phyloP scores from a whole-genome alignment of 1,140 invertebrate genomes.

The Mercenaria mercenaria region DNA sequence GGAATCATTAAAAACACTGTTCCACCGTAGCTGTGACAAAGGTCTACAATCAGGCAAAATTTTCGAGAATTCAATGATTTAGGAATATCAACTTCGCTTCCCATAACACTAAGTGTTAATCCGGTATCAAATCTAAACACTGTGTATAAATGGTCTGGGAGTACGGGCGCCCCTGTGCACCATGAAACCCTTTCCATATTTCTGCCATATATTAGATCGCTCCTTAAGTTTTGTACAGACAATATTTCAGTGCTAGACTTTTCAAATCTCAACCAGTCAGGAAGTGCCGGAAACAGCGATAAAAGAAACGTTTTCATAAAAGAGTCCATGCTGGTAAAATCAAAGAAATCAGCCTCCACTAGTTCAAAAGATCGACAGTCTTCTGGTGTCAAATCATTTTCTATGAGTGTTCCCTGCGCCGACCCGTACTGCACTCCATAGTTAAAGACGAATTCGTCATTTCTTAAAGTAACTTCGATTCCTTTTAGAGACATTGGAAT shows the following conservation, averaged over 20 bases:
- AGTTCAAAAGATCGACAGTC: conserved; percentile 23
- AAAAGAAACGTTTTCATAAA: conserved; percentile 22
- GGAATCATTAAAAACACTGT: conserved; percentile 50
- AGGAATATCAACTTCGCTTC: background rate
- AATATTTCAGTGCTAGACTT: background rate
- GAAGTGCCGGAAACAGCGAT: background rate
- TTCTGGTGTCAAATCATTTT: background rate
- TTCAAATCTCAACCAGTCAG: conserved; percentile 19
- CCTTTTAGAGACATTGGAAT: conserved; percentile 32
- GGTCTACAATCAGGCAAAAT: conserved; percentile 41
- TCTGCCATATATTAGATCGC: conserved; percentile 11
- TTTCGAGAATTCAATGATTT: background rate
- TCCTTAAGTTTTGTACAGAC: background rate
- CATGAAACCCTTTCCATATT: background rate
- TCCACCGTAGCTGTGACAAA: conserved; percentile 27
- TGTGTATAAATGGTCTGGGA: conserved; percentile 2
- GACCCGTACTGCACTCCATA: background rate
- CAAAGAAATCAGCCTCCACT: conserved; percentile 12
- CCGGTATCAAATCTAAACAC: conserved; percentile 30
- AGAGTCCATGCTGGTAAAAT: background rate
- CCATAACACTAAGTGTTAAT: background rate
- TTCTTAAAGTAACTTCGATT: background rate
- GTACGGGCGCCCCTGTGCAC: conserved; percentile 31
- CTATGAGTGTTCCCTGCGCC: background rate
- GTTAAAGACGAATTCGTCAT: background rate